Conservation (phyloP, 2,888 invertebrate species). For the Pachliopta kotzebuea region DNA sequence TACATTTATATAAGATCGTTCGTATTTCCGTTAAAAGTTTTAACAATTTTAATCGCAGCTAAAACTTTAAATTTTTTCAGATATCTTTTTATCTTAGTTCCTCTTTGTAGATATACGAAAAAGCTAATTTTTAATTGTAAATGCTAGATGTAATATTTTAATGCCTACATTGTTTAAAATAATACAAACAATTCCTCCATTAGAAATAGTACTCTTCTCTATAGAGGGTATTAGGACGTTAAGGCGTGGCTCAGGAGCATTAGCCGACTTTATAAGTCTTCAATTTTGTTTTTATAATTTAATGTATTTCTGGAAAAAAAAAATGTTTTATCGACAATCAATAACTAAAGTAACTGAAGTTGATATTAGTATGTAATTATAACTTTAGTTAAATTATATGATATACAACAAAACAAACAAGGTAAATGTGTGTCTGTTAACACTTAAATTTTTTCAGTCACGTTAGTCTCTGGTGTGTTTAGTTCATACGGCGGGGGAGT, state of each 20-base stretch:
- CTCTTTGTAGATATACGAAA: no score
- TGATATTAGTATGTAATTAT: not conserved
- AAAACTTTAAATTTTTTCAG: no score
- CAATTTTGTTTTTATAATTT: not conserved
- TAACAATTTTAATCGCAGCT: no score
- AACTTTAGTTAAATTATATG: not conserved
- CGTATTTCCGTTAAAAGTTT: no score
- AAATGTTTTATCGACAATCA: not conserved
- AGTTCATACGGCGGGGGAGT: slow-evolving; percentile 21
- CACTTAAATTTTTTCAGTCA: not conserved
- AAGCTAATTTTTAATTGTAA: no score
- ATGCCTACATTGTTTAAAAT: no score
- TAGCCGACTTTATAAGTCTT: slow-evolving; percentile 1
- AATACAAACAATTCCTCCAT: no score
- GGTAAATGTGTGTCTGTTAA: not conserved
- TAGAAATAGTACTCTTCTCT: not conserved
- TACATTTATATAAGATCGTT: no score
- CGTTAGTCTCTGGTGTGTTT: slow-evolving; percentile 2
- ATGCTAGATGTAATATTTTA: no score
- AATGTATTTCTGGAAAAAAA: not conserved
- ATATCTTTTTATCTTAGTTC: no score
- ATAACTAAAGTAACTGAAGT: not conserved
- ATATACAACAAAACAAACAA: not conserved
- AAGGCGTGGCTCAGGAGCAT: not conserved
- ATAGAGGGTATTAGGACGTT: not conserved